Conservation (phyloP, 1,140 invertebrate species). For the Nylanderia fulva region DNA sequence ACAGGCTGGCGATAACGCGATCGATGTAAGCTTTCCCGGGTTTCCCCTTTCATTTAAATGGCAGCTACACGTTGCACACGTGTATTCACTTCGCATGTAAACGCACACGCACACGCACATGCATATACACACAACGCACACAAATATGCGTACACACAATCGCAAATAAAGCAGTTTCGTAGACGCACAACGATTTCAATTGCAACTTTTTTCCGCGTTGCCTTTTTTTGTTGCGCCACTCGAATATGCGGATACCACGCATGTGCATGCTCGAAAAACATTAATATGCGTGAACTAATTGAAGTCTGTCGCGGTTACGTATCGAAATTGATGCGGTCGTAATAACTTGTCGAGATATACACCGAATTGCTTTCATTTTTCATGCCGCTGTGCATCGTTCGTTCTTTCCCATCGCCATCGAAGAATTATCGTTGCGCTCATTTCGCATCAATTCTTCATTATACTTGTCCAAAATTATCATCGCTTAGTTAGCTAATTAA, state of each 20-base stretch:
- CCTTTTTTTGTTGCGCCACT: conserved; percentile 24
- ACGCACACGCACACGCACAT: background rate
- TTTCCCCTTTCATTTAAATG: conserved; percentile 36
- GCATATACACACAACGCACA: background rate
- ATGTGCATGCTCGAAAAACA: background rate
- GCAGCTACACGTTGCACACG: conserved; percentile 20
- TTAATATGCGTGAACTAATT: conserved; percentile 67
- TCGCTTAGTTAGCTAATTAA: background rate
- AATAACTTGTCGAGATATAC: conserved; percentile 53
- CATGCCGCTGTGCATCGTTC: conserved; percentile 6
- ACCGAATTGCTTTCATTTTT: conserved; percentile 60
- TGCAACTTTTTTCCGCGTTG: conserved; percentile 9
- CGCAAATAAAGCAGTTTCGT: conserved; percentile 22
- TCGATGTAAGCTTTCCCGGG: conserved; percentile 49
- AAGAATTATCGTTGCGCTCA: conserved; percentile 25
- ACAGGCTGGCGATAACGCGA: conserved; percentile 38
- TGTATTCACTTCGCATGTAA: background rate
- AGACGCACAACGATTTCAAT: conserved; percentile 49
- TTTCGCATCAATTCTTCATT: conserved; percentile 11
- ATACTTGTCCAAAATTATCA: background rate
- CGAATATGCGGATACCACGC: background rate
- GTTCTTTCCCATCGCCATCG: conserved; percentile 15
- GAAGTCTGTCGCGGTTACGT: conserved; percentile 49
- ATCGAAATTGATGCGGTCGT: conserved; percentile 56
- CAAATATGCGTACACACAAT: background rate